A percentile compares a stretch with the other conserved stretches of the same genome.
Evolutionary conservation across 2,797 vertebrate species (phyloP).

Genomic region (Dryobates pubescens): DNA sequence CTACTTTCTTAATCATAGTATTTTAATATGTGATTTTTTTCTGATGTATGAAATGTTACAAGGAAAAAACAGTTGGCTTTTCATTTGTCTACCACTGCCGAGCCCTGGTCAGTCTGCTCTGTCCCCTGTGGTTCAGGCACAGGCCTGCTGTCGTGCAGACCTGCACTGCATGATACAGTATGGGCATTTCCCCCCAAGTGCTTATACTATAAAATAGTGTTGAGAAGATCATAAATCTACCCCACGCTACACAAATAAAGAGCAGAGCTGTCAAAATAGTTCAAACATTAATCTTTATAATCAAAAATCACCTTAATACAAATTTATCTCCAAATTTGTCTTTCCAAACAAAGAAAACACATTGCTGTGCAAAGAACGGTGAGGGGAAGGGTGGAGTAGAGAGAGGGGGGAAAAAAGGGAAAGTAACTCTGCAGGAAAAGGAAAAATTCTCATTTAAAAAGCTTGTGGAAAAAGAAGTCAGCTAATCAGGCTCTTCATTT

Average conservation of each 20-base stretch:
- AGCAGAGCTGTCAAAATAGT: neutral
- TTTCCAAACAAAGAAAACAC: neutral
- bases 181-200: neutral
- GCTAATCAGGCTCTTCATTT: neutral
- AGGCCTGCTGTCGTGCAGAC: neutral
- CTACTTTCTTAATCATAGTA: neutral
- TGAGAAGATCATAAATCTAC: neutral
- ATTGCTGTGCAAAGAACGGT: neutral
- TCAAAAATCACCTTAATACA: neutral
- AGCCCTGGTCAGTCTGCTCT: neutral
- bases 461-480: neutral
- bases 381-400: neutral
- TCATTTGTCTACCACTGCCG: neutral
- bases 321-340: neutral
- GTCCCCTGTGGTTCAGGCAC: neutral
- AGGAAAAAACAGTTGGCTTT: neutral
- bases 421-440: neutral
- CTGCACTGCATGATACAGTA: rapidly evolving
- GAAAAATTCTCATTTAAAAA: neutral
- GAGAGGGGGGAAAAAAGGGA: neutral
- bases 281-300: neutral
- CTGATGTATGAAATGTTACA: neutral
- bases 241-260: neutral
- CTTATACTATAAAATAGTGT: neutral
- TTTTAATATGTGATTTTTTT: neutral